These are phyloP conservation scores for Archocentrus centrarchus DNA, from an alignment of 2,113 vertebrate genomes.

Conservation along the genomic window DNA sequence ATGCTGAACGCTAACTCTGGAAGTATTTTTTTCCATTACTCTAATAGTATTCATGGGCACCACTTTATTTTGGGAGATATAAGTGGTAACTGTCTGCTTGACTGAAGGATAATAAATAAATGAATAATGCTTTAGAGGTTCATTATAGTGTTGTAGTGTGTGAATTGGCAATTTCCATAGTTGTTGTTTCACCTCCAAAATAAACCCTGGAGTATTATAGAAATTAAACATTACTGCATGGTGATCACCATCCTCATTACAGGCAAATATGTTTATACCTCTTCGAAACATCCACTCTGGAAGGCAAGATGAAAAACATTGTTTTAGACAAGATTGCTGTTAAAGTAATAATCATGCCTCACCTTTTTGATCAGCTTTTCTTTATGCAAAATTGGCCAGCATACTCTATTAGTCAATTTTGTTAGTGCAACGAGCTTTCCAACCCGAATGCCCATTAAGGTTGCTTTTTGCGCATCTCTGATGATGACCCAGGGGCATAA, in stretches of 20 bases:
- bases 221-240: background rate
- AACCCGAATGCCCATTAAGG: background rate
- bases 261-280: background rate
- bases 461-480: background rate
- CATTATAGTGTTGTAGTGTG: constrained; percentile 4
- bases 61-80: background rate
- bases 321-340: background rate
- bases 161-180: constrained; percentile 1
- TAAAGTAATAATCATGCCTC: background rate
- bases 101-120: constrained; percentile 7
- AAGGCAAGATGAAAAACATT: background rate
- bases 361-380: background rate
- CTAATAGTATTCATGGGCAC: background rate
- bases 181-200: background rate
- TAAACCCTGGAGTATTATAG: background rate
- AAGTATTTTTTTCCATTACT: constrained; percentile 5
- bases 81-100: background rate
- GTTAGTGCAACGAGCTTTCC: background rate
- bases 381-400: background rate
- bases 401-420: background rate
- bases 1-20: constrained; percentile 24
- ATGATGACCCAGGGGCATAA: background rate
- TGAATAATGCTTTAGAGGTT: background rate
- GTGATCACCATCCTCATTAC: background rate
- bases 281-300: background rate